Evolutionary conservation across 2,797 vertebrate species (phyloP), one percentile per base, ranked within the genome.

Genomic region (Eulemur rubriventer): DNA sequence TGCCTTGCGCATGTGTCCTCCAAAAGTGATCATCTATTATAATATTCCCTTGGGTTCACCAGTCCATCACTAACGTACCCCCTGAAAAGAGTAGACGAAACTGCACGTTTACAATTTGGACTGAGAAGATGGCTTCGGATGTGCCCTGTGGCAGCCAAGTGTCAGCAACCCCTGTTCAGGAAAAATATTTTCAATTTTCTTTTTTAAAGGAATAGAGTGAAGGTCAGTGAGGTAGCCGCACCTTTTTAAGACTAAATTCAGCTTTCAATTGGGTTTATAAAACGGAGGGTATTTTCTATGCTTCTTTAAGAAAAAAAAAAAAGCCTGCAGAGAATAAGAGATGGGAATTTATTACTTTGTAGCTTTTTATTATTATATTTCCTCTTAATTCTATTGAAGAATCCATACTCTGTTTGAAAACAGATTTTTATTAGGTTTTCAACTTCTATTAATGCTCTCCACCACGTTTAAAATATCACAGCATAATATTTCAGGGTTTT

Each of bases 381-480:
- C 80, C 95, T 94, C 70, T 85, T 94, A 97, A 61, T 35, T 95
- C 20, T 96, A 84, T 94, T 97, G 94, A 91, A 89, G 97, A 98
- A 85, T 57, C 43, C 16, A 94, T 94, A 79, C 20, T 82, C 33
- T 97, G 79, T 61, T 75, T 84, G 73, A 84, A 92, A 97, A 86
- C 33, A 95, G 33, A 52, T 86, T 70, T 97, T 92, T 96, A 95
- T 59, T 80, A 97, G 70, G 91, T n/a, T 89, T 67, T 79, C 91
- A 80, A 92, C 16, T 59, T 92, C 63, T 91, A 86, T 84, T 80
- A 92, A 91, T 89, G 43, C 24, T 92, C 8, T 33, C 33, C 4
- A 76, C 12, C 18, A 41, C 2, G 1, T 95, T 96, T 73, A 92
- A 92, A 97, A 96, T 85, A 41, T 92, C 75, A 93, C 28, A 41